These are phyloP conservation scores for Labia minor DNA, from an alignment of 2,888 invertebrate genomes.

Conservation along the genomic window DNA sequence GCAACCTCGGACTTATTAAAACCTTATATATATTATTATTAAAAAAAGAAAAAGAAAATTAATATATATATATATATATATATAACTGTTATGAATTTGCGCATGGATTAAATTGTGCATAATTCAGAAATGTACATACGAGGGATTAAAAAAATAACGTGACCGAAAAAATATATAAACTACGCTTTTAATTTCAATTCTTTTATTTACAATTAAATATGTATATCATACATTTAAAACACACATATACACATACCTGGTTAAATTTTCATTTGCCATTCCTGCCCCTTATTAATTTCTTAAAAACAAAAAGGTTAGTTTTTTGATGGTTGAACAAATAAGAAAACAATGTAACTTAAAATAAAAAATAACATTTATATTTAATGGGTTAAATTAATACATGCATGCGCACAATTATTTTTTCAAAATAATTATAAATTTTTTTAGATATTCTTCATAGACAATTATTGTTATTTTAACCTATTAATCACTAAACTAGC, in stretches of 20 bases:
- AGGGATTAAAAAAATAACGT: background rate
- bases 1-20: background rate
- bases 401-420: background rate
- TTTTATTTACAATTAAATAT: too few species aligned
- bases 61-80: background rate
- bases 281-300: background rate
- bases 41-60: too few species aligned
- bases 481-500: too few species aligned
- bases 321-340: background rate
- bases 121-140: slow-evolving; percentile 3
- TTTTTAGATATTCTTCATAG: too few species aligned
- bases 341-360: too few species aligned
- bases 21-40: too few species aligned
- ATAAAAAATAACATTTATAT: background rate
- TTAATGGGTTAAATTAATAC: background rate
- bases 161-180: background rate
- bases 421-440: too few species aligned
- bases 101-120: background rate
- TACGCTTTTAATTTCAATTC: background rate
- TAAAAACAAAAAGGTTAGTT: background rate
- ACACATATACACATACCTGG: background rate
- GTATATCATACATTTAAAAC: too few species aligned
- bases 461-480: too few species aligned
- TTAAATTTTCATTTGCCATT: background rate
- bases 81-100: background rate